A percentile compares a stretch with the other conserved stretches of the same genome.
These are phyloP conservation scores for Nannoperca obscura DNA, from an alignment of 2,797 vertebrate genomes.

Conservation along the genomic window DNA sequence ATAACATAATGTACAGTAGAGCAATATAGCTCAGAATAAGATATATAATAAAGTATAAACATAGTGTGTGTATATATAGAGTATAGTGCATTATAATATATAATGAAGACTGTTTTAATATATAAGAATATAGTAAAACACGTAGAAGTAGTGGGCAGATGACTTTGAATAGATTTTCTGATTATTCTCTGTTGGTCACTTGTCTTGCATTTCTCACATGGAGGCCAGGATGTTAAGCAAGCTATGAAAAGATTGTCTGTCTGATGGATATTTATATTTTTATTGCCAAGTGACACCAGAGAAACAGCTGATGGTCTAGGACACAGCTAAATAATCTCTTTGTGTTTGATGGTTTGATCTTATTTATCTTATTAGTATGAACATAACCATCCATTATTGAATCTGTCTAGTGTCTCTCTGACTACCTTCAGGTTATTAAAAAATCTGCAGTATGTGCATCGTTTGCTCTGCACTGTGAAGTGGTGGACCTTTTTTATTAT, in stretches of 20 bases:
- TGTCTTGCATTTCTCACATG: background rate
- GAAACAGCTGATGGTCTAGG: background rate
- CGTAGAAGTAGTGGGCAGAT: background rate
- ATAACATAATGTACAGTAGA: too few relatives aligned
- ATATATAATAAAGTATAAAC: too few relatives aligned
- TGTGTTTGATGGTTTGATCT: background rate
- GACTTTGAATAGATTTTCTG: background rate
- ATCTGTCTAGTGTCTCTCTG: background rate
- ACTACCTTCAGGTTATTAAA: background rate
- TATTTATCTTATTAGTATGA: background rate
- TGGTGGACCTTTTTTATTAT: too few relatives aligned
- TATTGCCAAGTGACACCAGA: background rate
- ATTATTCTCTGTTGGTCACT: background rate
- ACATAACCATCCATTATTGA: slow-evolving; percentile 7
- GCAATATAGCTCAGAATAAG: too few relatives aligned
- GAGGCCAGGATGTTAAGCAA: background rate
- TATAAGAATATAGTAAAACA: too few relatives aligned
- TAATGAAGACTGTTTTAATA: too few relatives aligned
- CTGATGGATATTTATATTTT: background rate
- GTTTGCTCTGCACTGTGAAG: too few relatives aligned
- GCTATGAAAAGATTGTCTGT: background rate
- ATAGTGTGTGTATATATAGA: too few relatives aligned
- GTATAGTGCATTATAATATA: too few relatives aligned
- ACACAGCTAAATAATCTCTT: background rate
- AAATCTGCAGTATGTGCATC: too few relatives aligned